Evolutionary conservation across 2,888 invertebrate species (phyloP), one percentile per base, ranked within the genome.

Genomic region (Ectemnius lituratus): DNA sequence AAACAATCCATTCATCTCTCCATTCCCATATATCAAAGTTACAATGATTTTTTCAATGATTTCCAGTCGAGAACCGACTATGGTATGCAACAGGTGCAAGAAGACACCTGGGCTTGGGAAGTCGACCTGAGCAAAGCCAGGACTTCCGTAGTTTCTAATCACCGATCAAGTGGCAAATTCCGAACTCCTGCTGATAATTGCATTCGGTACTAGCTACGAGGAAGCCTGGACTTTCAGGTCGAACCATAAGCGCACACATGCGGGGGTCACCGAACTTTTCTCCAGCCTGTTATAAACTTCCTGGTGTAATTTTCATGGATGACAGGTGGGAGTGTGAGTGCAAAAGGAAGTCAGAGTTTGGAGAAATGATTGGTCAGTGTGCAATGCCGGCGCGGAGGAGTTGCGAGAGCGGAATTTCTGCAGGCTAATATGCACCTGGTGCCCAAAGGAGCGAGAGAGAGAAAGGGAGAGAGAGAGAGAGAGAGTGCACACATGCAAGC

Each of bases 51-150:
- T 64, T 59, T 58, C 70, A 76, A 75, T 77, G 67, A 61, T 70
- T 75, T 52, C 62, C 16, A 27, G 49, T 27, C 52, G 74, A 66
- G 61, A 62, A 58, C 68, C 59, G 37, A 14, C 27, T 62, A 61
- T 28, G 58, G 37, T 62, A 60, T 67, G 84, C 84, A 83, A 82
- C 82, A 79, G 82, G 80, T 81, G 79, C 56, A 73, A 67, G 65
- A 73, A 67, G 65, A 75, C 69, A 73, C 46, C 49, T 73, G 67
- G 67, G 72, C 67, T 81, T 67, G 72, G 47, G 58, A 59, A 65
- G 52, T 13, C 45, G 60, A 62, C 73, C 66, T 75, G 70, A 69
- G 61, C 67, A 49, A 28, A 73, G 69, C 75, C 62, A 75, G 67
- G 70, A 67, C 61, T 73, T 73, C 57, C 56, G 67, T 62, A 66